A percentile compares a stretch with the other conserved stretches of the same genome.
These are phyloP conservation scores for Stichopus chloronotus DNA, from an alignment of 35 echinoderm and acorn worm genomes.

Conservation along the genomic window DNA sequence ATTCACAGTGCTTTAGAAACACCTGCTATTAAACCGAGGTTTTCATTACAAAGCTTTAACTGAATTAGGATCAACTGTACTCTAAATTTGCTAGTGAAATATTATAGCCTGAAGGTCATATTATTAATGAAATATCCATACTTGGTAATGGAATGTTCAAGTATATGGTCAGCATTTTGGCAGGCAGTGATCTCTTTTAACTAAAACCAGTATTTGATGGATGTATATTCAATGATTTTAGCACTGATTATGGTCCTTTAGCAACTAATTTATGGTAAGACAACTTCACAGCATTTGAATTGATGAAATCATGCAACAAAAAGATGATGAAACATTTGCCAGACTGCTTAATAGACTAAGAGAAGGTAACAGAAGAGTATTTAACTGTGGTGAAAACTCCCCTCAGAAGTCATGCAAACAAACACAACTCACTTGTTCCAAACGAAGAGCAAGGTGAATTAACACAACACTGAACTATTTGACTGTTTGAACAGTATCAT, in stretches of 20 bases:
- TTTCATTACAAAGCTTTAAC: slow-evolving; percentile 34
- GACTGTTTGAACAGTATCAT: background rate
- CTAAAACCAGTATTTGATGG: slow-evolving; percentile 57
- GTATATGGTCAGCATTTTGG: slow-evolving; percentile 24
- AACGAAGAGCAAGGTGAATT: slow-evolving; percentile 49
- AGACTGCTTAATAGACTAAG: slow-evolving; percentile 34
- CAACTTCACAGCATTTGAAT: slow-evolving; percentile 34
- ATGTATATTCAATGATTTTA: slow-evolving; percentile 30
- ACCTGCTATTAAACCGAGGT: slow-evolving; percentile 26
- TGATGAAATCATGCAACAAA: slow-evolving; percentile 66
- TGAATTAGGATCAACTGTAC: no score
- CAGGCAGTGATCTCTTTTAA: slow-evolving; percentile 61
- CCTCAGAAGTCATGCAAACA: background rate
- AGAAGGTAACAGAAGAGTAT: slow-evolving; percentile 47
- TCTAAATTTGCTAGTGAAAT: background rate
- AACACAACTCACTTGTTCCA: slow-evolving; percentile 38
- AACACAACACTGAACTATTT: slow-evolving; percentile 39
- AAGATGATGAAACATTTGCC: slow-evolving; percentile 51
- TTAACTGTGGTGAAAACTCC: background rate
- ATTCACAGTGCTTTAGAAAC: slow-evolving; percentile 48
- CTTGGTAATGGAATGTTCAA: slow-evolving; percentile 44
- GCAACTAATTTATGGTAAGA: slow-evolving; percentile 57
- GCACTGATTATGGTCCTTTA: slow-evolving; percentile 13
- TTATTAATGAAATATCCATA: slow-evolving; percentile 65
- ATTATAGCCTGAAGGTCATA: slow-evolving; percentile 16